Evolutionary conservation across 2,888 invertebrate species (phyloP), one percentile per base, ranked within the genome.

Genomic region (Ophioninae sp.): DNA sequence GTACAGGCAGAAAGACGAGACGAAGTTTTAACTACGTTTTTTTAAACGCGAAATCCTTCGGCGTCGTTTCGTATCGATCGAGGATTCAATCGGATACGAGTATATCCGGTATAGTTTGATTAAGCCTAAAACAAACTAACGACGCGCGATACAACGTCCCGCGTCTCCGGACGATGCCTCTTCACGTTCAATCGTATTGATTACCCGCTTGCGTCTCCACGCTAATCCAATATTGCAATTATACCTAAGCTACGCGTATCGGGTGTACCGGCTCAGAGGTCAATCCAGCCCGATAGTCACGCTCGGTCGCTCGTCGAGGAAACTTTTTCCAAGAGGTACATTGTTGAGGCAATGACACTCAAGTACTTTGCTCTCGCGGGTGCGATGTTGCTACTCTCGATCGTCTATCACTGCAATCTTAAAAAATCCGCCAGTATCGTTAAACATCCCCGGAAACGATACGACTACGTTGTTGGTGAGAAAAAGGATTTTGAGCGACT

Each of bases 201-300:
- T 50, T 50, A 10, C 50, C 50, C 50, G 50, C 50, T 13, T 17
- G 13, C 50, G 50, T 50, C 50, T 50, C 68, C 30, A 21, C 86
- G 86, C 90, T 92, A 92, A 92, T 92, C 89, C 88, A 91, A 91
- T 92, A 91, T 91, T 88, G 88, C 86, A 88, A 90, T 89, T 88
- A 88, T 88, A 85, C 68, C 75, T 79, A 64, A 73, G 79, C 75
- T 82, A 85, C 82, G 81, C 77, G 77, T 76, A 78, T 80, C 73
- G 70, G 50, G 50, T 23, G 76, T 80, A 77, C 80, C 57, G 50
- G 78, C 57, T 74, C 59, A 39, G 21, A 56, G 62, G 77, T 79
- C 78, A 74, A 83, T 82, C 80, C 78, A 84, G 83, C 50, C 13
- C 50, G 17, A 50, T 76, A 76, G 74, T 84, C 56, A 13, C 77